Evolutionary conservation across 2,888 invertebrate species (phyloP).

Genomic region (Cryptocheilus praepositus): DNA sequence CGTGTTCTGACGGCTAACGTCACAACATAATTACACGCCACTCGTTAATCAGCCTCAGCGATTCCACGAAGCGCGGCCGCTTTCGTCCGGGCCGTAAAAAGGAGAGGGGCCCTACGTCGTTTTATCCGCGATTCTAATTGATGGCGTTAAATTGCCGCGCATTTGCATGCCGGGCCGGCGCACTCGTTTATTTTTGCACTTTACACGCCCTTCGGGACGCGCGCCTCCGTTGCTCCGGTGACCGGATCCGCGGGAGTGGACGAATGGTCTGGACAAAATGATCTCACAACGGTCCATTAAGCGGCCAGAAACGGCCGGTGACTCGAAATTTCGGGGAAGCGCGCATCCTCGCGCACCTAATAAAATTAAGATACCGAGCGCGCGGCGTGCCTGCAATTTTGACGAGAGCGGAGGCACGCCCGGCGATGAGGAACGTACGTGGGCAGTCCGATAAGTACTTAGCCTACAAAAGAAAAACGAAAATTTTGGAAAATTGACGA

Average conservation of each 20-base stretch:
- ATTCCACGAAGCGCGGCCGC: not conserved
- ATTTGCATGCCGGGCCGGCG: conserved; percentile 39
- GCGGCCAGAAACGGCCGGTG: conserved; percentile 13
- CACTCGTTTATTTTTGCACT: conserved; percentile 28
- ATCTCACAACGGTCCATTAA: conserved; percentile 18
- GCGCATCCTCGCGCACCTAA: not conserved
- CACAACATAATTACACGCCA: conserved; percentile 30
- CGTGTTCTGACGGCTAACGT: conserved; percentile 7
- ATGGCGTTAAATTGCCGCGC: conserved; percentile 45
- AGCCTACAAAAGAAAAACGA: too few relatives aligned
- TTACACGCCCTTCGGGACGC: conserved; percentile 10
- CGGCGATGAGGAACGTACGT: too few relatives aligned
- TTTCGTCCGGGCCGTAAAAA: not conserved
- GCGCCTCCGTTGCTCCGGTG: conserved; percentile 12
- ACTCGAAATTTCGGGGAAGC: conserved; percentile 19
- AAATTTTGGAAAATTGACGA: too few relatives aligned
- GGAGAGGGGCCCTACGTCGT: conserved; percentile 14
- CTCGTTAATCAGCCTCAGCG: conserved; percentile 16
- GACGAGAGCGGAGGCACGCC: too few relatives aligned
- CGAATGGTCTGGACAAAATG: conserved; percentile 22
- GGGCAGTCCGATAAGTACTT: too few relatives aligned
- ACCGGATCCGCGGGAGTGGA: conserved; percentile 5
- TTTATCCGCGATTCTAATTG: conserved; percentile 47
- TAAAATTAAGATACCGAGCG: conserved; percentile 18
- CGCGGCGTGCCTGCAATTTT: not conserved